A percentile compares a stretch with the other conserved stretches of the same genome.
Conservation (phyloP, 2,888 invertebrate genomes). For the Agapostemon virescens region DNA sequence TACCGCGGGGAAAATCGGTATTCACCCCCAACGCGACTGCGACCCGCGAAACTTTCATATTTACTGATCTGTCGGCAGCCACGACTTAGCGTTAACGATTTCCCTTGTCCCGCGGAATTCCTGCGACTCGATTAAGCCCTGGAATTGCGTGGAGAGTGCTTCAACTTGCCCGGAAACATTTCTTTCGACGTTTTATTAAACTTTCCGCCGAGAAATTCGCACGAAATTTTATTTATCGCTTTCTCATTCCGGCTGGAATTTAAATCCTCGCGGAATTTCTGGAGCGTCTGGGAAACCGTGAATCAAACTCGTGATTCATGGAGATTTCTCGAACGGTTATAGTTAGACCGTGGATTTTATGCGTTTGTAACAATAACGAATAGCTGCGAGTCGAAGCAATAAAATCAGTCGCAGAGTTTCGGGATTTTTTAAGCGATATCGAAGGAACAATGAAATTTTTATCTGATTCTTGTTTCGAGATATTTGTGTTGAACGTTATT, state of each 20-base stretch:
- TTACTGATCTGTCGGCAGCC: constrained; percentile 7
- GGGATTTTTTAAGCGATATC: too few relatives aligned
- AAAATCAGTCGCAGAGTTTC: too few relatives aligned
- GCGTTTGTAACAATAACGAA: too few relatives aligned
- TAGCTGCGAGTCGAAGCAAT: too few relatives aligned
- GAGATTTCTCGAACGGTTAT: neutral
- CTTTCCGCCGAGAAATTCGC: neutral
- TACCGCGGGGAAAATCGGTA: neutral
- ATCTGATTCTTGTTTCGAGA: too few relatives aligned
- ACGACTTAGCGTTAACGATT: constrained; percentile 6
- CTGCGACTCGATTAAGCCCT: constrained; percentile 16
- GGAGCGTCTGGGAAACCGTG: neutral
- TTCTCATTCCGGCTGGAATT: neutral
- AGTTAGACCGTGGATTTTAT: too few relatives aligned
- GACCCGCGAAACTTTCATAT: constrained; percentile 18
- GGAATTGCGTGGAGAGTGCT: constrained; percentile 15
- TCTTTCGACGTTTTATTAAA: constrained; percentile 3
- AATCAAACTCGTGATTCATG: neutral
- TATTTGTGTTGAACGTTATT: too few relatives aligned
- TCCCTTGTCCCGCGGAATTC: constrained; percentile 14
- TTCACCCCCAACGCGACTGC: neutral
- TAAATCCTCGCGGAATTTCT: neutral
- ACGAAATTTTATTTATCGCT: neutral
- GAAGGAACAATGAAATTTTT: too few relatives aligned
- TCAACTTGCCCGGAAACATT: neutral